Evolutionary conservation across 2,797 vertebrate species (phyloP).

Genomic region (Argya squamiceps): DNA sequence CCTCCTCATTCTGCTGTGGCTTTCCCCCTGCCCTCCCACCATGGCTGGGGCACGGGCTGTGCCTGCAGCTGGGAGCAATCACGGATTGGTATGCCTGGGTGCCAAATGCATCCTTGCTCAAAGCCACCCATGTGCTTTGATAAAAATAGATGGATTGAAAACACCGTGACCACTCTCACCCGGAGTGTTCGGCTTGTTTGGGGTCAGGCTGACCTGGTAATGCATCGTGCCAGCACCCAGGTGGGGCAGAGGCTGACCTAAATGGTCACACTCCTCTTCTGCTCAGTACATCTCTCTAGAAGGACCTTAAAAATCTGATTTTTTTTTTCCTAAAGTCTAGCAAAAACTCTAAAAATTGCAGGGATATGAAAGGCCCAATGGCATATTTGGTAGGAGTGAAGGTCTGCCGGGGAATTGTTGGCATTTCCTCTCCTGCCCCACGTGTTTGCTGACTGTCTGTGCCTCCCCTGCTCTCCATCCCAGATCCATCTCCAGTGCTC

Average conservation of each 20-base stretch:
- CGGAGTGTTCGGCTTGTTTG: neutral
- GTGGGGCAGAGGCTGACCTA: neutral
- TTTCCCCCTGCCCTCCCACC: neutral
- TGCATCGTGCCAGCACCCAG: accelerated
- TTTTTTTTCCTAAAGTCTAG: neutral
- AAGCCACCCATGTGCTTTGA: neutral
- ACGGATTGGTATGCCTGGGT: accelerated
- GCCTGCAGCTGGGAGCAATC: neutral
- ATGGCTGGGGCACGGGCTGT: accelerated
- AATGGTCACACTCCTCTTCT: neutral
- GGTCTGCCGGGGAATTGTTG: accelerated
- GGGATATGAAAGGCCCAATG: neutral
- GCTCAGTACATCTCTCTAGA: neutral
- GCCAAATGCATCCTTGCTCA: neutral
- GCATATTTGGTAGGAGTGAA: neutral
- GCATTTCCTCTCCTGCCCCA: neutral
- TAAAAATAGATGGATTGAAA: neutral
- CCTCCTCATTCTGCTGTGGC: accelerated
- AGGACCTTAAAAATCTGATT: neutral
- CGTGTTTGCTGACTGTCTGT: neutral
- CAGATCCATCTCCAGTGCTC: neutral
- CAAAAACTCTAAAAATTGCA: neutral
- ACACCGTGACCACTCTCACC: accelerated
- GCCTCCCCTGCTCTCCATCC: neutral
- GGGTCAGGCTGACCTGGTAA: neutral